Evolutionary conservation across 2,888 invertebrate species (phyloP), one percentile per base, ranked within the genome.

Genomic region (Tromatobia lineatoria): DNA sequence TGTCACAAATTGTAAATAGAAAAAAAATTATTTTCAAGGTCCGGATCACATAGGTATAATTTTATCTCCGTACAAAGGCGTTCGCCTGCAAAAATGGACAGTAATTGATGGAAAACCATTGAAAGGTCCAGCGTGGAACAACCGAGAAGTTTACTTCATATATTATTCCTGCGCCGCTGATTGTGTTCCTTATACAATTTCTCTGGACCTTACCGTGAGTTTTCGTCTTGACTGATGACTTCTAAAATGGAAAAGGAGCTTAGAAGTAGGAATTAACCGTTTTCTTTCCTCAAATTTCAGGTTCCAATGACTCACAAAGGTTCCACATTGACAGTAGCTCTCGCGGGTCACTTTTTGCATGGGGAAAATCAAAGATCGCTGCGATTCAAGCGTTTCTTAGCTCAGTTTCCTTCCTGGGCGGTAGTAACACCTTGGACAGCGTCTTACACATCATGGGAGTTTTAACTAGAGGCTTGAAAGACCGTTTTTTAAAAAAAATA

Each of bases 401-500:
- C 90, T 15, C 94, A 95, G 88, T 95, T 96, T 91, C 97, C 97
- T 47, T 89, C 94, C 0, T 96, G 96, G 96, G 95, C 95, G 42
- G 96, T 96, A 25, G 94, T 95, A 76, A 95, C 95, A 47, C 96
- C 96, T 85, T 97, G 97, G 97, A 95, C 96, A 81, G 96, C 96
- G 2, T 95, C 96, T 71, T 95, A 96, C 91, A 96, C 96, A 88
- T 95, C 96, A 8, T 96, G 94, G 94, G 93, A 94, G 86, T 94
- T 94, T 91, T 95, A 93, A 91, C 61, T 13, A n/a, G 66, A 69
- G 52, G 23, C 42, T 75, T 23, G 45, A 61, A 42, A 20, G 23
- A 38, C 52, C 50, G 23, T 75, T 25, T 59, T 66, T 45, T n/a
- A 47, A 20, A 3, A 20, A 0, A 20, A 61, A 64, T 1, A 38